Conservation (phyloP, 2,113 vertebrate genomes). For the Jacana jacana region DNA sequence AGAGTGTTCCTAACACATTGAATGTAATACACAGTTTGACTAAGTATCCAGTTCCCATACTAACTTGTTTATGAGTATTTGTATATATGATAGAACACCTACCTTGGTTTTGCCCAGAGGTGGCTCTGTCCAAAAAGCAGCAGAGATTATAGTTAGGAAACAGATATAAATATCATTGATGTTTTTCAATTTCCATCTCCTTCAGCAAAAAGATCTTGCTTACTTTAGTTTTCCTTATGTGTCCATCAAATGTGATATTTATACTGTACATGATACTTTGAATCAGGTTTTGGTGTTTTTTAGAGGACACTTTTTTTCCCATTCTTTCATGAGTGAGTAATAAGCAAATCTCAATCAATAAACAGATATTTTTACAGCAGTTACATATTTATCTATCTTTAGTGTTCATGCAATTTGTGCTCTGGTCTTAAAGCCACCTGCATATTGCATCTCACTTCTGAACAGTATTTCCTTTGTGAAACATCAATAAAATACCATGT, state of each 20-base stretch:
- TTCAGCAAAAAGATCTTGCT: neutral
- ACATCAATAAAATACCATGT: constrained; percentile 2
- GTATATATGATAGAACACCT: neutral
- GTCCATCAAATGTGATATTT: neutral
- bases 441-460: neutral
- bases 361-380: neutral
- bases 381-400: neutral
- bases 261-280: neutral
- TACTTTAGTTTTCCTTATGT: neutral
- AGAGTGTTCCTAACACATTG: neutral
- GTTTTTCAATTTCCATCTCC: neutral
- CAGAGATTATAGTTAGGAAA: neutral
- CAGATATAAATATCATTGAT: neutral
- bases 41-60: neutral
- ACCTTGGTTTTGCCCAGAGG: neutral
- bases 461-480: neutral
- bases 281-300: neutral
- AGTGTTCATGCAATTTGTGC: neutral
- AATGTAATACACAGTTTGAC: neutral
- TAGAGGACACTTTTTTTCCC: neutral
- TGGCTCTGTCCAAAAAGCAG: neutral
- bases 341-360: neutral
- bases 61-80: neutral
- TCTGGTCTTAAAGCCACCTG: neutral
- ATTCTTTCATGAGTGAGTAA: neutral